Conservation (phyloP, 2,797 vertebrate species). For the Phataginus tricuspis region DNA sequence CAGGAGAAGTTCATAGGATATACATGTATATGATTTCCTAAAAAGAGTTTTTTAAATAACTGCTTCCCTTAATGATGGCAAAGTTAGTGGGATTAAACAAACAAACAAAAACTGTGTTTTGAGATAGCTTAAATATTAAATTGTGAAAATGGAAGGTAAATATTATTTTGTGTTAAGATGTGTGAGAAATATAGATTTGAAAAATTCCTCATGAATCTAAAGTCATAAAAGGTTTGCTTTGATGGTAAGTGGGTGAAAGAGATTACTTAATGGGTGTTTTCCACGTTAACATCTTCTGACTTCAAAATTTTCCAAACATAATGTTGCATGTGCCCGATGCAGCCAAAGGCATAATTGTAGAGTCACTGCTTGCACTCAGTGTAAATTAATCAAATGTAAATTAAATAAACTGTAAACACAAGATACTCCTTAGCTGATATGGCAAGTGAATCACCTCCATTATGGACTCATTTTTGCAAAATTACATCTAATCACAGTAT, state of each 20-base stretch:
- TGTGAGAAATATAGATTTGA: slow-evolving; percentile 13
- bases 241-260: slow-evolving; percentile 57
- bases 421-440: slow-evolving; percentile 76
- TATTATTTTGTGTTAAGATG: slow-evolving; percentile 51
- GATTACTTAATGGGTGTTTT: slow-evolving; percentile 69
- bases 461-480: slow-evolving; percentile 81
- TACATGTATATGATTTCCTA: not conserved
- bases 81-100: slow-evolving; percentile 27
- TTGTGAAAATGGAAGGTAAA: slow-evolving; percentile 68
- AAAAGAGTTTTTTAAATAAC: slow-evolving; percentile 53
- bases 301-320: slow-evolving; percentile 74
- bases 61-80: slow-evolving; percentile 46
- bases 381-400: slow-evolving; percentile 82
- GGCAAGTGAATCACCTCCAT: slow-evolving; percentile 78
- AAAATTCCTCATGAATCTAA: slow-evolving; percentile 44
- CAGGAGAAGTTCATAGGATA: not conserved
- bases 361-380: slow-evolving; percentile 71
- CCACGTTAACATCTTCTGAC: slow-evolving; percentile 66
- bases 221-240: slow-evolving; percentile 60
- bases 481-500: slow-evolving; percentile 82
- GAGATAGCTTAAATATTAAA: slow-evolving; percentile 58
- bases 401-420: slow-evolving; percentile 82
- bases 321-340: slow-evolving; percentile 63
- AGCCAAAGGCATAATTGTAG: slow-evolving; percentile 77
- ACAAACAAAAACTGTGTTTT: slow-evolving; percentile 52